Conservation (phyloP, 2,113 vertebrate genomes). For the Pyxicephalus adspersus region DNA sequence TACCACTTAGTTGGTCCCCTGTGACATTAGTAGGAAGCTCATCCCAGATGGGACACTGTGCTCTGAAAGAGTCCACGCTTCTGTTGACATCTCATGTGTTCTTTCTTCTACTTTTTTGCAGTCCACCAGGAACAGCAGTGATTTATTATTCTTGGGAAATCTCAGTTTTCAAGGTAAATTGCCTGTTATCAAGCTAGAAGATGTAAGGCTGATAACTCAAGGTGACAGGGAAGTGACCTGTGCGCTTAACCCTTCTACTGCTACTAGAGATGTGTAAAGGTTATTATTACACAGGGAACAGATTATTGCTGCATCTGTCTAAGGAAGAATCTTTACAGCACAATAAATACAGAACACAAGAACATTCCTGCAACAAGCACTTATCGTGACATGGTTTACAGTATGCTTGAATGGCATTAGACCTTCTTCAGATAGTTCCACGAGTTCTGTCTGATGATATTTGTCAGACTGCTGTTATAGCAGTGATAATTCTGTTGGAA, state of each 20-base stretch:
- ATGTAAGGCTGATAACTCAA: conserved; percentile 54
- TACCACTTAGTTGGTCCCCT: conserved; percentile 26
- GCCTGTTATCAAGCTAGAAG: conserved; percentile 49
- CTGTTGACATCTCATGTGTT: conserved; percentile 44
- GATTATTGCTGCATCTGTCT: not conserved
- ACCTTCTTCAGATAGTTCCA: too few species aligned
- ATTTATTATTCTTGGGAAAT: conserved; percentile 53
- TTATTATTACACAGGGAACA: not conserved
- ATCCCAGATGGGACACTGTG: conserved; percentile 40
- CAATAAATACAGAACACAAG: too few species aligned
- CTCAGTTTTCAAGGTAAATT: conserved; percentile 56
- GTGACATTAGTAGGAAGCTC: conserved; percentile 33
- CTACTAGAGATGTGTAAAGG: not conserved
- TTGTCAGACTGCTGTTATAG: too few species aligned
- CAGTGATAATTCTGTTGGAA: too few species aligned
- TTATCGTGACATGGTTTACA: too few species aligned
- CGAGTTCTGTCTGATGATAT: too few species aligned
- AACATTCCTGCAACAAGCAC: too few species aligned
- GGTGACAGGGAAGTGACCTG: conserved; percentile 47
- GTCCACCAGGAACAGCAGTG: conserved; percentile 46
- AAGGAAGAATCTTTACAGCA: too few species aligned
- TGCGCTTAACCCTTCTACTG: conserved; percentile 35
- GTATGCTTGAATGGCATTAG: too few species aligned
- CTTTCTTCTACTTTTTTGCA: conserved; percentile 25
- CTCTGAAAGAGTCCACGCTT: conserved; percentile 22